Base-by-base conservation (phyloP, 64 coral and sea anemone species). In the Porites australiensis region DNA sequence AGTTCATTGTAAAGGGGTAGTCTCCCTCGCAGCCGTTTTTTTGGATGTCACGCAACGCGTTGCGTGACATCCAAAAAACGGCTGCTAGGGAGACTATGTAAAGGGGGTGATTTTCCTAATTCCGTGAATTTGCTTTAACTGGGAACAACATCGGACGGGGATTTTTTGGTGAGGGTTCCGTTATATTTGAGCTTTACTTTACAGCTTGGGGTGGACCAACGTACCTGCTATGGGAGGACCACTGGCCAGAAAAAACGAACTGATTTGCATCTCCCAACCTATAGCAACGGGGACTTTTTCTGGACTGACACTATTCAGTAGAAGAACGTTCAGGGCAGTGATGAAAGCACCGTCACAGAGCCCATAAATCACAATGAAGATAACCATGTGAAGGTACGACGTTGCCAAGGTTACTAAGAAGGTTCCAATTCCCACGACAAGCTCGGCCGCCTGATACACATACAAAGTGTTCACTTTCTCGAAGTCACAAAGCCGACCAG, bases 361-460 rank as follows among this genome's bases (percentile, higher is more conserved):
- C 19, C 89, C 89, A 13, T 83, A 93, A 15, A 87, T 86, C 61
- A 79, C 47, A 21, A 77, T 68, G 50, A 77, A 93, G 4, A 87
- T 53, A 57, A 87, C 68, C 72, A 93, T 77, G 64, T 93, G 90
- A 63, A 37, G 2, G 47, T 87, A 93, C 5, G 58, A 61, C 48
- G 66, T 78, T 61, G 83, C 90, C 8, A 68, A 60, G 43, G 81
- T 79, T 15, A 93, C 74, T 0, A 70, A 5, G 5, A 93, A 51
- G 14, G 61, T 45, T 27, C 70, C 85, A 18, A 63, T 0, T 49
- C 90, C 90, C 44, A 78, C 64, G 9, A 93, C 68, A 9, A 86
- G 15, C 45, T 67, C 64, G 18, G 70, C 58, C 16, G 66, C 15
- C 43, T 93, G 91, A n/a, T 86, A 51, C 4, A 58, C 82, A 64